Evolutionary conservation across 2,797 vertebrate species (phyloP), one percentile per base, ranked within the genome.

Genomic region (Neosalanx taihuensis): DNA sequence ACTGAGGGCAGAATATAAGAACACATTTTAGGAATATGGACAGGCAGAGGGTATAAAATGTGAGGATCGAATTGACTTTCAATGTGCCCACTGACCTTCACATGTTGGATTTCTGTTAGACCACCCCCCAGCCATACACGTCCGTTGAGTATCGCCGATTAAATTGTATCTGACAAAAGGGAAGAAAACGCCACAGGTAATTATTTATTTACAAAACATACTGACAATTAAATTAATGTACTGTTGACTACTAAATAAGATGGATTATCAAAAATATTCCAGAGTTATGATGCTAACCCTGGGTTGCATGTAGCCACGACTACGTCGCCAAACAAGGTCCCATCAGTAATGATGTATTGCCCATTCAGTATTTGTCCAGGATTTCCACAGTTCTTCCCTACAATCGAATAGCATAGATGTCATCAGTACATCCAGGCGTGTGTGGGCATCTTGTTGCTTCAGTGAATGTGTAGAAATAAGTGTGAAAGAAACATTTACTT

Each of bases 401-500:
- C 33, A 59, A 49, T 5, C 69, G 68, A 51, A 33, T 2, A 64
- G 12, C 3, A 53, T 35, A 67, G 20, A 49, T 26, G 13, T 10
- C 17, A 31, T 53, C 35, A 18, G 15, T 53, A 61, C 37, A 56
- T 56, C 18, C 18, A n/a, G 51, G 51, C 18, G 15, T 53, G 51
- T 10, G 13, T 17, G 17, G 13, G 7, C 41, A 13, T 10, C 41
- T 46, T 46, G 41, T 46, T 46, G 41, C 41, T 46, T 58, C 18
- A 15, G 23, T 17, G 9, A 20, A 62, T 13, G 30, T n/a, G 23
- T 46, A 61, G 35, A 58, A 41, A 18, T 26, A 60, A 60, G 49
- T 18, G 15, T 51, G 51, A n/a, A 17, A n/a, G 51, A 56, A 62
- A 59, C 5, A 89, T 70, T 85, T 61, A 93, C 91, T 83, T 7